Evolutionary conservation across 2,888 invertebrate genomes (phyloP), one percentile per base, ranked within the genome.

Genomic region (Mamestra brassicae): DNA sequence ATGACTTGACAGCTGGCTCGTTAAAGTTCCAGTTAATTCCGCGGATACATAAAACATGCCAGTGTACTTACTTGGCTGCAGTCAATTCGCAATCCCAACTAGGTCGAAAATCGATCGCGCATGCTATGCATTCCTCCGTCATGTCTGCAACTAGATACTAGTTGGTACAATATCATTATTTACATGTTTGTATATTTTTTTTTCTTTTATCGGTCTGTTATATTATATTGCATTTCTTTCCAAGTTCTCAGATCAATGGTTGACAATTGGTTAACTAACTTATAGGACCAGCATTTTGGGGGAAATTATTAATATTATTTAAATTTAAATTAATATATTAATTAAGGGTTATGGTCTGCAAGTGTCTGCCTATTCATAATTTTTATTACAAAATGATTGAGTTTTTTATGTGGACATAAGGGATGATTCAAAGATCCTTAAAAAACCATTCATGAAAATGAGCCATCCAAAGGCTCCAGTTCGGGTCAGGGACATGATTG

Each of bases 21-120:
- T 80, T 73, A 64, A 60, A 58, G 10, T 68, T 52, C 55, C 68
- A 72, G 61, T 52, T 72, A 66, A 76, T 81, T 68, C 47, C 13
- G n/a, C 52, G 64, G 57, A 42, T 77, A 85, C 60, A 77, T 85
- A 82, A 81, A 73, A 76, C 69, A 64, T 71, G 68, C 50, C 38
- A 68, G 55, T 64, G 82, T 73, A 83, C 71, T 82, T 79, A 71
- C 76, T 69, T 74, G 75, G 71, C 72, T 84, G 81, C 79, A 85
- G 84, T 80, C 65, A 78, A 83, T 80, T 80, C 77, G 68, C 87
- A 85, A 81, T 80, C 60, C 62, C 76, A 86, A 84, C 80, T 87
- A 84, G 86, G 88, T 86, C 85, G 79, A 87, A 87, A 87, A 87
- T 87, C 86, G 86, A 87, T 87, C 88, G 88, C 65, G 74, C 74